Evolutionary conservation across 2,113 vertebrate genomes (phyloP), one percentile per base, ranked within the genome.

Genomic region (Eolophus roseicapilla): DNA sequence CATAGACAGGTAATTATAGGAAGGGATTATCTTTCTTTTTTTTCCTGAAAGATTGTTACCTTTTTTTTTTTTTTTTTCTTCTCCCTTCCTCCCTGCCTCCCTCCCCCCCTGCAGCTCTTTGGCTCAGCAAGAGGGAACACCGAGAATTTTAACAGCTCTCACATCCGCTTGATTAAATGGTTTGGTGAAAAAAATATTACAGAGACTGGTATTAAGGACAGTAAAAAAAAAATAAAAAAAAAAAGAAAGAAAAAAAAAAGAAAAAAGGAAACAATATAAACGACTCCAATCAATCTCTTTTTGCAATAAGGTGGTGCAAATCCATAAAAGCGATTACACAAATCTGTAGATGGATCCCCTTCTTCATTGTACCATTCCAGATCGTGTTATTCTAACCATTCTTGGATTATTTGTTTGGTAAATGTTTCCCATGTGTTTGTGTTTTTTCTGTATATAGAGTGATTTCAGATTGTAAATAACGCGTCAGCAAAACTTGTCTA

Each of bases 401-500:
- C 96, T 97, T 98, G 97, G 96, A 97, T 96, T 97, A 97, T 97
- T 98, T 97, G 98, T 98, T 98, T 97, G 97, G 98, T 98, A 98
- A 98, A 98, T 97, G 98, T 98, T 98, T 98, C 96, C 97, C 96
- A 97, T 97, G 98, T 99, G 98, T 98, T 98, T 97, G 97, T 99
- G 98, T 98, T 98, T 97, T 96, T 98, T 98, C 98, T 99, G 99
- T 99, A 99, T 98, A 99, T 99, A 99, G 97, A 98, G 99, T 99
- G 98, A 99, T 99, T 98, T 98, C 98, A 99, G 98, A 98, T 98
- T 99, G 99, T 99, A 99, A 98, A 99, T 99, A 99, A 98, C 95
- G 98, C 98, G 98, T 98, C 98, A 98, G 98, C 99, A 98, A 98
- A 98, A 99, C 99, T 99, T 99, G 99, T 99, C 98, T 98, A 99